Base-by-base conservation (phyloP, 2,888 invertebrate genomes). In the Trichopoda pennipes region DNA sequence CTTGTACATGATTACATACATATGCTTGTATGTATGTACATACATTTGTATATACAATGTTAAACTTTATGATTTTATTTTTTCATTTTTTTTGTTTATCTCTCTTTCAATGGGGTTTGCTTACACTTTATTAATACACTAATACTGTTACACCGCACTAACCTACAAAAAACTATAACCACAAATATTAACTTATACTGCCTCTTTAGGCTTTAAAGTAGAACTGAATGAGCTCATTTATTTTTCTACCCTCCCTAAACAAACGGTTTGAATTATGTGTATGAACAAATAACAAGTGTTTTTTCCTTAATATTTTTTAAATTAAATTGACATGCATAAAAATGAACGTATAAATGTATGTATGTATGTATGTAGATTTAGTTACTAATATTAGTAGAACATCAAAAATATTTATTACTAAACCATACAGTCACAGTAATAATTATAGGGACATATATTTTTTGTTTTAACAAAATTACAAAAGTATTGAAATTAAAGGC, bases 291-390 rank as follows among this genome's bases (percentile, higher is more conserved):
- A 44, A 44, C 42, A 44, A 44, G 42, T 44, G 42, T 44, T 14
- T 16, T n/a, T 14, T 44, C 16, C 1, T 38, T 56, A 21, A 12
- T 64, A 28, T 47, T 47, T 47, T 47, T 79, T 60, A 53, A 73
- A 66, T 60, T 66, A 49, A 51, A 55, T 73, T 55, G 44, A 63
- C 49, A 78, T 74, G 69, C 64, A 72, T 66, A 47, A 49, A 74
- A 55, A 66, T 53, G n/a, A n/a, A 17, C 58, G 60, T 53, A 9
- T 42, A 23, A 35, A 74, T 14, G 61, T 61, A 56, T 42, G 14
- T 68, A 69, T n/a, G 56, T 84, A 86, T 75, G 77, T 81, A 80
- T 82, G 80, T 85, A 80, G 74, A 16, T 61, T 28, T 66, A 44
- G 42, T 44, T 44, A 44, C 42, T 44, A n/a, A 16, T 16, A 12